These are phyloP conservation scores for Agapornis canus DNA, from an alignment of 2,797 vertebrate genomes.

Conservation along the genomic window DNA sequence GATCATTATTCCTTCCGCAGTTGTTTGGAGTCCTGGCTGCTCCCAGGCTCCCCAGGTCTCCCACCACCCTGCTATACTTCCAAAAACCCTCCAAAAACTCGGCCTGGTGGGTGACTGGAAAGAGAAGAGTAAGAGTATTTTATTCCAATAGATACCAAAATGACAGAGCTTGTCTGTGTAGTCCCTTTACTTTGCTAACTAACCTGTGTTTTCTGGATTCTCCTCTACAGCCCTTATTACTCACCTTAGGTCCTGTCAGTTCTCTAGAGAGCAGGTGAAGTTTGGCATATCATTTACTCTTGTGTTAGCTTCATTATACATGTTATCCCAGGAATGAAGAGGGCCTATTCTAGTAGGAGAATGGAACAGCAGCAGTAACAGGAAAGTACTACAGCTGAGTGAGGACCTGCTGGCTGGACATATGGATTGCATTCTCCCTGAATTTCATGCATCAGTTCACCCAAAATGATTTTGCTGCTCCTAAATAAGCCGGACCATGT, in stretches of 20 bases:
- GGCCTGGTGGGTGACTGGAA: not conserved
- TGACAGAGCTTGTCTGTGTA: not conserved
- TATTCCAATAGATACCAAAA: not conserved
- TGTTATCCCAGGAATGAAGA: not conserved
- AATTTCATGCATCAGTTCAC: not conserved
- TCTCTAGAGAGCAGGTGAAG: not conserved
- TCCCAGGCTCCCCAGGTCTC: not conserved
- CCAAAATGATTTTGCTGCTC: not conserved
- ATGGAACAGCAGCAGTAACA: not conserved
- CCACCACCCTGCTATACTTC: not conserved
- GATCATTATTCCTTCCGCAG: not conserved
- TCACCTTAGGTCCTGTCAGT: not conserved
- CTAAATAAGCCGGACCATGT: not conserved
- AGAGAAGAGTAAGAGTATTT: not conserved
- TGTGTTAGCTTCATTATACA: not conserved
- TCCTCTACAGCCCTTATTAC: not conserved
- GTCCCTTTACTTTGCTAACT: not conserved
- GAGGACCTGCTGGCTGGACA: accelerated
- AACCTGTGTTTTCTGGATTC: not conserved
- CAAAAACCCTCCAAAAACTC: not conserved
- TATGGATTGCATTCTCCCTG: not conserved
- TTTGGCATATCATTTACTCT: not conserved
- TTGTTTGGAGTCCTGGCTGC: not conserved
- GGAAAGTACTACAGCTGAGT: accelerated
- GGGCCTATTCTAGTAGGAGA: not conserved